A percentile compares a stretch with the other conserved stretches of the same genome.
Evolutionary conservation across 2,888 invertebrate species (phyloP).

Genomic region (Sylvicola fuscatus): DNA sequence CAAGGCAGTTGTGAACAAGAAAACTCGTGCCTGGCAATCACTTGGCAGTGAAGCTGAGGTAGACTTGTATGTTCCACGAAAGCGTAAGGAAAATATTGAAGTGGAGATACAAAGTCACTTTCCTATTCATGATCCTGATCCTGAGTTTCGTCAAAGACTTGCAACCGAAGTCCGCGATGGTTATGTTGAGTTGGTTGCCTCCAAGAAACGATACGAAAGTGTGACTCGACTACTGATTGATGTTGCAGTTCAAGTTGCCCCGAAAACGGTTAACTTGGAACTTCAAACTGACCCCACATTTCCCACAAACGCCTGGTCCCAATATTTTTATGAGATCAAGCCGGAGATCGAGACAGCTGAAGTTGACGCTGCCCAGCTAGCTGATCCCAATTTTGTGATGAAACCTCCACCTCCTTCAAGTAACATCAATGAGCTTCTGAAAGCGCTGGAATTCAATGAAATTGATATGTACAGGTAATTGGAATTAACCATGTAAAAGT

Average conservation of each 20-base stretch:
- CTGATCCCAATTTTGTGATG: conserved; percentile 7
- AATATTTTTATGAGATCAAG: conserved; percentile 32
- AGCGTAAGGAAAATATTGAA: conserved; percentile 36
- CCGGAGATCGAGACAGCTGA: conserved; percentile 7
- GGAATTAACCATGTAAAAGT: not conserved
- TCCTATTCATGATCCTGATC: conserved; percentile 21
- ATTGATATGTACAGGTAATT: conserved; percentile 23
- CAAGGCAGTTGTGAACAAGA: conserved; percentile 35
- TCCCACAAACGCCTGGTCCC: conserved; percentile 47
- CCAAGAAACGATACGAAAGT: conserved; percentile 33
- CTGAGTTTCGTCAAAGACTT: conserved; percentile 26
- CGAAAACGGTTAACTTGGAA: conserved; percentile 24
- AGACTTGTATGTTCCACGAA: conserved; percentile 28
- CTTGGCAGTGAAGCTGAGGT: conserved; percentile 47
- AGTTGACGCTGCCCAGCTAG: conserved; percentile 9
- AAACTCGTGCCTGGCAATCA: conserved; percentile 33
- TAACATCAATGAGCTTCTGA: conserved; percentile 17
- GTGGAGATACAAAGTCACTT: conserved; percentile 45
- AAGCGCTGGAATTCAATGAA: conserved; percentile 23
- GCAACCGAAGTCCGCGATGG: conserved; percentile 41
- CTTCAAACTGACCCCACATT: conserved; percentile 49
- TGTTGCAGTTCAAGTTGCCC: conserved; percentile 34
- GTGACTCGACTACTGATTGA: conserved; percentile 35
- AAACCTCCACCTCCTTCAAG: conserved; percentile 15
- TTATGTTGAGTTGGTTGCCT: conserved; percentile 40